Evolutionary conservation across 2,113 vertebrate species (phyloP), one percentile per base, ranked within the genome.

Genomic region (Anhinga rufa): DNA sequence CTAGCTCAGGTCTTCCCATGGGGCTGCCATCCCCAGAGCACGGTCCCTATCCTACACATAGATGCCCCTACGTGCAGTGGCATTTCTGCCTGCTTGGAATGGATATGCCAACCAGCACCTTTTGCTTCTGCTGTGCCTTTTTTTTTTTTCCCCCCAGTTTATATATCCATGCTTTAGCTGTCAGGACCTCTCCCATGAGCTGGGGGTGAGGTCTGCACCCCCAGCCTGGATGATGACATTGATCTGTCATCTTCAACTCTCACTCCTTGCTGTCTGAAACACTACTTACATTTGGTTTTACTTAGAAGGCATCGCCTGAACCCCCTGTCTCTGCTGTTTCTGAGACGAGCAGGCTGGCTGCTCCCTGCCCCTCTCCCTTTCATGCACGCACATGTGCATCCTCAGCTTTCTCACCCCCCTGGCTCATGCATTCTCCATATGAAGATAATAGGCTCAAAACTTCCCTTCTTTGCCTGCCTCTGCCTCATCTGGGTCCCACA

Each of bases 381-480:
- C 78, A 46, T 31, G 36, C 38, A 17, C 8, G 5, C 68, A 91
- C 44, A 64, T 34, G 61, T 64, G 58, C 38, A 51, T 34, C 54
- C 49, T 71, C 66, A 24, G 62, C 15, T 75, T 86, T 82, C 82
- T 62, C 82, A 60, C 82, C 85, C 16, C 25, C 70, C 20, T 75
- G 61, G 44, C 57, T 96, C 91, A 82, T 14, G 1, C 68, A 21
- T 44, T 48, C 49, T 69, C 72, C 40, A 13, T 58, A 60, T 77
- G 91, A 82, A 83, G 42, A 64, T 54, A 86, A 90, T 24, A 51
- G 62, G n/a, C 52, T 76, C 88, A 72, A 60, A 88, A 80, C 13
- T 88, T 79, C 57, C 48, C 82, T 46, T 70, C 34, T 42, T 77
- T 48, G n/a, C 44, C 57, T 76, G 76, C 8, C 66, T 85, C 38